Evolutionary conservation across 2,888 invertebrate genomes (phyloP).

Genomic region (Hybos culiciformis): DNA sequence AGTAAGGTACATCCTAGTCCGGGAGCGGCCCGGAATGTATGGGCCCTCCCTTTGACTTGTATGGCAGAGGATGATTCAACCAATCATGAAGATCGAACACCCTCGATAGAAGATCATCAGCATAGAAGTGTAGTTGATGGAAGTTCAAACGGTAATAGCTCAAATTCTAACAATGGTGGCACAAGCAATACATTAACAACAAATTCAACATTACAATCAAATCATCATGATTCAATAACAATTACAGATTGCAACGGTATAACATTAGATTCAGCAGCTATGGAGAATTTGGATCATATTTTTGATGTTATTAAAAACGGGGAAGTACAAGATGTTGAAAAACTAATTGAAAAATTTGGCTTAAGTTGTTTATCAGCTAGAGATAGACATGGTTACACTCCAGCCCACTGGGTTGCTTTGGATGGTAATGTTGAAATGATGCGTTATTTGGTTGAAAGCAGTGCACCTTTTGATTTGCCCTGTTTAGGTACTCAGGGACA

Average conservation of each 20-base stretch:
- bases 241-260: too few species aligned
- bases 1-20: slow-evolving; percentile 66
- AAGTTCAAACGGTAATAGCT: too few species aligned
- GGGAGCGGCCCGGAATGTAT: slow-evolving; percentile 80
- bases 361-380: slow-evolving; percentile 61
- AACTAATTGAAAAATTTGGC: slow-evolving; percentile 68
- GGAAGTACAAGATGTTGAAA: slow-evolving; percentile 71
- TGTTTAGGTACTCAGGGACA: slow-evolving; percentile 82
- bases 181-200: too few species aligned
- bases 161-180: slow-evolving; percentile 10
- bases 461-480: slow-evolving; percentile 71
- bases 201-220: too few species aligned
- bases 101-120: slow-evolving; percentile 32
- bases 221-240: too few species aligned
- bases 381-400: slow-evolving; percentile 86
- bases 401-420: slow-evolving; percentile 73
- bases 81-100: slow-evolving; percentile 30
- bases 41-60: slow-evolving; percentile 68
- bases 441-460: slow-evolving; percentile 70
- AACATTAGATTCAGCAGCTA: slow-evolving; percentile 20
- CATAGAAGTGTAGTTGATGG: slow-evolving; percentile 36
- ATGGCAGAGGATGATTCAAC: slow-evolving; percentile 50
- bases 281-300: slow-evolving; percentile 45
- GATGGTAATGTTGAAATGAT: slow-evolving; percentile 85
- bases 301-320: slow-evolving; percentile 78